These are phyloP conservation scores for Menidia menidia DNA, from an alignment of 2,797 vertebrate species.

Conservation along the genomic window DNA sequence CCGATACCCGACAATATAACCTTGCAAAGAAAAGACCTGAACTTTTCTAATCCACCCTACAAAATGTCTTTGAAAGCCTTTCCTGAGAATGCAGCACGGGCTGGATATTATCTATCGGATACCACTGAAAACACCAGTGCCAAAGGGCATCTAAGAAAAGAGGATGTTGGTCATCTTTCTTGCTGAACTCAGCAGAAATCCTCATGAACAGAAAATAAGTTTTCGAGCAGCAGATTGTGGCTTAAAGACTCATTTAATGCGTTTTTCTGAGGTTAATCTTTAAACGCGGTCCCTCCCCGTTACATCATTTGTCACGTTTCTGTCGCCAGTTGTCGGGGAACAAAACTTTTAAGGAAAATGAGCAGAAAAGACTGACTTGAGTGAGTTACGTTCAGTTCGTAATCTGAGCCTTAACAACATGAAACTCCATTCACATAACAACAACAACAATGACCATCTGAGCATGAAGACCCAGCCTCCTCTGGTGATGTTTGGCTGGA, in stretches of 20 bases:
- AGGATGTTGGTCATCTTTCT: conserved; percentile 12
- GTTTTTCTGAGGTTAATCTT: not conserved
- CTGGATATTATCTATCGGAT: not conserved
- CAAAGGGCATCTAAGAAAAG: conserved; percentile 25
- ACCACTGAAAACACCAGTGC: too few species aligned
- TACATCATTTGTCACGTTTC: not conserved
- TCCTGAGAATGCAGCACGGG: not conserved
- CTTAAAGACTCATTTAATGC: not conserved
- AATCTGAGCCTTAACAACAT: conserved; percentile 22
- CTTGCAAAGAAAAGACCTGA: not conserved
- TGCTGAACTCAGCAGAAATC: conserved; percentile 34
- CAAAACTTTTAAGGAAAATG: not conserved
- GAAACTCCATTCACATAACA: conserved; percentile 13
- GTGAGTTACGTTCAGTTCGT: not conserved
- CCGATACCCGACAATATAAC: not conserved
- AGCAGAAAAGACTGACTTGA: not conserved
- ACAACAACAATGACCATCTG: not conserved
- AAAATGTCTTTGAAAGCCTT: not conserved
- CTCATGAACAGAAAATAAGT: not conserved
- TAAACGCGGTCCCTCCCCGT: not conserved
- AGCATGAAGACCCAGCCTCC: not conserved
- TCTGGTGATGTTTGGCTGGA: not conserved
- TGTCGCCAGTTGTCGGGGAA: not conserved
- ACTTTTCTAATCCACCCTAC: not conserved
- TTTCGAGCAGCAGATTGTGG: not conserved